A percentile compares a stretch with the other conserved stretches of the same genome.
These are phyloP conservation scores for Nesoenas mayeri DNA, from an alignment of 2,113 vertebrate genomes.

Conservation along the genomic window DNA sequence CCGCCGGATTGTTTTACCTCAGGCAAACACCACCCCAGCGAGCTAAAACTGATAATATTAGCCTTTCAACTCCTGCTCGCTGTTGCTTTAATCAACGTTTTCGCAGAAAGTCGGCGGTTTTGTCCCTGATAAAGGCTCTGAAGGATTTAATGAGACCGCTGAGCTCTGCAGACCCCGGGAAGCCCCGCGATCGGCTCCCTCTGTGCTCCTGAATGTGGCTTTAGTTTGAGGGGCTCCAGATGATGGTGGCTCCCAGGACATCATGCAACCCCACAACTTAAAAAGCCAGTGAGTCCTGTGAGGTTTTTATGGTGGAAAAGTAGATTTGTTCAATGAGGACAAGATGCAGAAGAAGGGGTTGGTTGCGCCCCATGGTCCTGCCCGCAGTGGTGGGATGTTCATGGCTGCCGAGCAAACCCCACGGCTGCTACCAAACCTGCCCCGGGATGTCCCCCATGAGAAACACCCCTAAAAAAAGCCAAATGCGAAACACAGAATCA, in stretches of 20 bases:
- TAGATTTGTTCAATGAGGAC: accelerated
- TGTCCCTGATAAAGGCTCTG: background rate
- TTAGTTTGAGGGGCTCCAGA: background rate
- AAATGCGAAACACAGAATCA: background rate
- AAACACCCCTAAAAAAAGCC: background rate
- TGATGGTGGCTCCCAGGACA: accelerated
- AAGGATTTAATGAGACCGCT: background rate
- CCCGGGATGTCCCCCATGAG: too few species aligned
- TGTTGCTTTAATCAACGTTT: background rate
- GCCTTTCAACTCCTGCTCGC: background rate
- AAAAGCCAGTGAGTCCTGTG: background rate
- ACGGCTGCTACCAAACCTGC: accelerated
- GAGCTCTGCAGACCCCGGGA: background rate
- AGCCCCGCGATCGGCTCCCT: background rate
- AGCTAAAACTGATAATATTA: background rate
- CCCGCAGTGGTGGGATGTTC: accelerated
- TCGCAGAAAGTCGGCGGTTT: background rate
- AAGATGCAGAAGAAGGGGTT: background rate
- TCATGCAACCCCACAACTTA: accelerated
- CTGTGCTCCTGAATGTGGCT: accelerated
- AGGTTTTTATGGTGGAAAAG: background rate
- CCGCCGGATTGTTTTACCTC: background rate
- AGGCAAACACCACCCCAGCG: background rate
- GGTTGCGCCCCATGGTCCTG: accelerated
- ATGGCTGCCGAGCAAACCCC: background rate